Percentiles rank a stretch among this genome's conserved stretches.
These are phyloP conservation scores for Hydraecia micacea DNA, from an alignment of 2,888 invertebrate genomes.

Conservation along the genomic window DNA sequence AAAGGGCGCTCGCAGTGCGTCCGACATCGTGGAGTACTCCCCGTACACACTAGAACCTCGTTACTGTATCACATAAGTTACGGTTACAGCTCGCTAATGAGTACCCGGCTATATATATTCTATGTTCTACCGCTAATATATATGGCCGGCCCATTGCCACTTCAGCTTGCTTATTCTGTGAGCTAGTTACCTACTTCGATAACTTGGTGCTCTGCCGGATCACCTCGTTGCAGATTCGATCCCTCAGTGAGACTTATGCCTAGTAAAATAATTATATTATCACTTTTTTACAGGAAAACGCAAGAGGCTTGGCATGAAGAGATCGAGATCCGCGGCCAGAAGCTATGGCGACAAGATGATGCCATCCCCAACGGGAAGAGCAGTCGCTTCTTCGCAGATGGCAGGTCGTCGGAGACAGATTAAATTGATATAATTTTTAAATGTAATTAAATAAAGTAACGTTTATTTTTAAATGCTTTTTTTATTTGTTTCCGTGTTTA, in stretches of 20 bases:
- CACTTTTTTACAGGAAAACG: slow-evolving; percentile 76
- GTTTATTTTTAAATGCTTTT: slow-evolving; percentile 9
- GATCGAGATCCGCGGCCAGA: slow-evolving; percentile 89
- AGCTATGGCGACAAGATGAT: slow-evolving; percentile 89
- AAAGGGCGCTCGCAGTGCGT: too few relatives aligned
- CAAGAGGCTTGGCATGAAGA: slow-evolving; percentile 91
- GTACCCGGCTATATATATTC: too few relatives aligned
- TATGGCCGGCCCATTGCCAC: too few relatives aligned
- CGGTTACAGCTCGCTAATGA: too few relatives aligned
- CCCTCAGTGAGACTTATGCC: not conserved
- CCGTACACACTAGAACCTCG: too few relatives aligned
- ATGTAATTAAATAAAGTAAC: slow-evolving; percentile 21
- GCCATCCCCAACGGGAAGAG: slow-evolving; percentile 74
- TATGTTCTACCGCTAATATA: too few relatives aligned
- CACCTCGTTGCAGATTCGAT: too few relatives aligned
- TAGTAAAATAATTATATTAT: not conserved
- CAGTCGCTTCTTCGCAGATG: slow-evolving; percentile 43
- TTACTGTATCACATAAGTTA: too few relatives aligned
- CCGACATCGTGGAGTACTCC: too few relatives aligned
- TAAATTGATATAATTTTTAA: slow-evolving; percentile 1
- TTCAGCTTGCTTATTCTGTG: too few relatives aligned
- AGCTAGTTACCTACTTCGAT: too few relatives aligned
- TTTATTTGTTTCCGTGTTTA: not conserved
- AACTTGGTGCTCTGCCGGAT: too few relatives aligned
- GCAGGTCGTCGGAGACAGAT: slow-evolving; percentile 16